Evolutionary conservation across 2,113 vertebrate species (phyloP).

Genomic region (Heteronetta atricapilla): DNA sequence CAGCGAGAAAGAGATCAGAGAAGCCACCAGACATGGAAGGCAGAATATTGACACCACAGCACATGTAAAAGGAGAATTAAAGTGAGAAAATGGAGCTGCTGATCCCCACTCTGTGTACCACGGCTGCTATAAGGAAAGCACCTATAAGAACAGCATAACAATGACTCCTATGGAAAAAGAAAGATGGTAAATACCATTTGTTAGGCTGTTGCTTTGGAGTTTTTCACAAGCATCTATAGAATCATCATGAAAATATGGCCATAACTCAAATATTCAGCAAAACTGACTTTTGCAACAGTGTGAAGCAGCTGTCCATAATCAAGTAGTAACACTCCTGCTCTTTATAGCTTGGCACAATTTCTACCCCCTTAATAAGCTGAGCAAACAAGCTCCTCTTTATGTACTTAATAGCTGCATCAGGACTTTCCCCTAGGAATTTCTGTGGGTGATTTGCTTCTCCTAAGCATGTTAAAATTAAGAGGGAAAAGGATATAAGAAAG

Average conservation of each 20-base stretch:
- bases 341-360: constrained; percentile 44
- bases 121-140: constrained; percentile 32
- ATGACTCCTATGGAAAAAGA: not conserved
- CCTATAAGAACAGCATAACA: not conserved
- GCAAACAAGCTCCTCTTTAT: constrained; percentile 45
- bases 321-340: constrained; percentile 31
- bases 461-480: constrained; percentile 14
- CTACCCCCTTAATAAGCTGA: not conserved
- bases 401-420: not conserved
- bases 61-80: not conserved
- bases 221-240: not conserved
- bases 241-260: not conserved
- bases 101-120: not conserved
- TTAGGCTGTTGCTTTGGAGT: constrained; percentile 12
- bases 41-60: not conserved
- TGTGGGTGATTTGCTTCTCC: constrained; percentile 19
- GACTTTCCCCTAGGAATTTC: not conserved
- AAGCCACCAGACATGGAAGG: not conserved
- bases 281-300: not conserved
- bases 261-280: constrained; percentile 9
- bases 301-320: constrained; percentile 52
- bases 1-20: not conserved
- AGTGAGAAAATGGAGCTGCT: not conserved
- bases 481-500: constrained; percentile 21
- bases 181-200: not conserved